phyloP scores from a whole-genome alignment of 2,888 invertebrate genomes.

The Panopea generosa region DNA sequence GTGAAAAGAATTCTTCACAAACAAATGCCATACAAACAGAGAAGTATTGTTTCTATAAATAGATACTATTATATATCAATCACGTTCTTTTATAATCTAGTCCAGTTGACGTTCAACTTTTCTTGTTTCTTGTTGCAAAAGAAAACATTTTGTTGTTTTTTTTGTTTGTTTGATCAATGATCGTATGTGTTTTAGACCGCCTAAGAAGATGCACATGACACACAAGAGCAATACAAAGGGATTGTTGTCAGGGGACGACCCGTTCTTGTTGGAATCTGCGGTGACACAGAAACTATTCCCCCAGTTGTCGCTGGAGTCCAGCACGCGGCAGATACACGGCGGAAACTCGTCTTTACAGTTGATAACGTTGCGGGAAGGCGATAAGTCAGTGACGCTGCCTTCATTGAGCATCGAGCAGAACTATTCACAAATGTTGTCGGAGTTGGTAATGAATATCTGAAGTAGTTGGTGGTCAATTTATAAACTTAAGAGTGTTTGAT shows the following conservation, averaged over 20 bases:
- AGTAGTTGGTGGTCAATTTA: not conserved
- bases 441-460: constrained; percentile 85
- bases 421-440: constrained; percentile 86
- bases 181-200: constrained; percentile 73
- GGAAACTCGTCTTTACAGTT: constrained; percentile 81
- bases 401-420: constrained; percentile 86
- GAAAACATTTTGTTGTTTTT: too few species aligned
- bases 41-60: too few species aligned
- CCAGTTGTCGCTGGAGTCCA: constrained; percentile 79
- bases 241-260: constrained; percentile 86
- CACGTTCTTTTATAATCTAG: too few species aligned
- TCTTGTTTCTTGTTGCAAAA: too few species aligned
- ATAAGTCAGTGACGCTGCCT: constrained; percentile 85
- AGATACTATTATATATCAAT: too few species aligned
- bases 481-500: not conserved
- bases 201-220: constrained; percentile 65
- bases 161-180: too few species aligned
- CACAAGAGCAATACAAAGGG: constrained; percentile 71
- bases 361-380: constrained; percentile 84
- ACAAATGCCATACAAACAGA: too few species aligned
- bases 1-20: too few species aligned
- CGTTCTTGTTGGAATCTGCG: constrained; percentile 84
- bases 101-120: too few species aligned
- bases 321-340: constrained; percentile 58
- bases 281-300: constrained; percentile 85